Base-by-base conservation (phyloP, 2,888 invertebrate genomes). In the Tuberolachnus salignus region DNA sequence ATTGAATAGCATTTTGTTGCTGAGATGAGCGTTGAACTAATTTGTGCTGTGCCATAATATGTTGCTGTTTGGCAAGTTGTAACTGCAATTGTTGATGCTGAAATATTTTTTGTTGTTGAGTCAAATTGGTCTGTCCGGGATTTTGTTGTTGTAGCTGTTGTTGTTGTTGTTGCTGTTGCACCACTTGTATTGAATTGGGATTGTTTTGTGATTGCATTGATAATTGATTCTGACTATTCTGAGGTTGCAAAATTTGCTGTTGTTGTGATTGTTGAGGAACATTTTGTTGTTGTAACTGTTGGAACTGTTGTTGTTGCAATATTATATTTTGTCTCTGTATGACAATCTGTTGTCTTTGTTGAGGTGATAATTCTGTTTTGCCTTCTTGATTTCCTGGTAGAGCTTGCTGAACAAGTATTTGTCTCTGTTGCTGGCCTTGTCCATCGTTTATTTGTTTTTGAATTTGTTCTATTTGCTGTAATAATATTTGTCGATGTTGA, bases 41-140 rank as follows among this genome's bases (percentile, higher is more conserved):
- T 67, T 75, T 85, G 83, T 83, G 86, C 82, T 82, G 84, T 83
- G 34, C 85, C 84, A 78, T 61, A 4, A 83, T 84, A 84, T 83
- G 83, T 61, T 82, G 83, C 70, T 83, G 83, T 53, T 82, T 82
- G 51, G 83, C 87, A 86, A 82, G 86, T 87, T 21, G 85, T 83
- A 86, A 88, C 81, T 85, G 86, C 9, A 81, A 80, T 55, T 82
- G 81, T 26, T 73, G 80, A 66, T 86, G 86, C 81, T 87, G 87
- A 83, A 80, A 53, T 81, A 81, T 66, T 42, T 78, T 78, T 75
- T 82, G 81, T 55, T 82, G 82, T 67, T 81, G 80, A 74, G 81
- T 80, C 64, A 88, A 87, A 1, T 88, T 88, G 81, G 87, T 88
- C 46, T 80, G 67, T 64, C 71, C 67, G 19, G 73, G 26, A 44